Conservation (phyloP, 2,888 invertebrate species). For the Sminthurinus aureus region DNA sequence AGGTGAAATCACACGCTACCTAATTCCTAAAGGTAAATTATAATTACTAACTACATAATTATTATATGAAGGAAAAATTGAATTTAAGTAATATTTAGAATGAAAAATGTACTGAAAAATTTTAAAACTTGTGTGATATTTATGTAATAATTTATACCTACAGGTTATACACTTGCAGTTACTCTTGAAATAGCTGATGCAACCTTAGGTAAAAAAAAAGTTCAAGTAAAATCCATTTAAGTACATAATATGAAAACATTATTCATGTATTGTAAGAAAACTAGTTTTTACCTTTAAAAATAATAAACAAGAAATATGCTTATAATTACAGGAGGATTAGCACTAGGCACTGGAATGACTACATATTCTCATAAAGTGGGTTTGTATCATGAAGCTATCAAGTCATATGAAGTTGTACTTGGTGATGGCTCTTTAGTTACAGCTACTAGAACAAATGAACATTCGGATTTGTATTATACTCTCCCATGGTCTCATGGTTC, state of each 20-base stretch:
- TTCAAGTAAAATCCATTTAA: too few species aligned
- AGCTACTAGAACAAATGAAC: slow-evolving; percentile 69
- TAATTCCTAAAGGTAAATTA: slow-evolving; percentile 68
- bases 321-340: too few species aligned
- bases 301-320: too few species aligned
- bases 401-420: slow-evolving; percentile 71
- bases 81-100: background rate
- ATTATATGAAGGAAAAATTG: too few species aligned
- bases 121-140: too few species aligned
- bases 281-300: too few species aligned
- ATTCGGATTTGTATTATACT: slow-evolving; percentile 69
- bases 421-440: slow-evolving; percentile 71
- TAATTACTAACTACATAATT: too few species aligned
- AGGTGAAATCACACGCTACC: slow-evolving; percentile 71
- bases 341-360: slow-evolving; percentile 77
- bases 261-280: too few species aligned
- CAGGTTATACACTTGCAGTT: slow-evolving; percentile 72
- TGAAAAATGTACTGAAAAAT: background rate
- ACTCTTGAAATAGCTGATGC: slow-evolving; percentile 75
- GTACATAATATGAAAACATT: too few species aligned
- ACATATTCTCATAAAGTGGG: slow-evolving; percentile 77
- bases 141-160: slow-evolving; percentile 1
- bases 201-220: slow-evolving; percentile 74
- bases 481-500: slow-evolving; percentile 75
- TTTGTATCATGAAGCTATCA: slow-evolving; percentile 73